Conservation (phyloP, 2,888 invertebrate genomes). For the Lasioglossum lativentre region DNA sequence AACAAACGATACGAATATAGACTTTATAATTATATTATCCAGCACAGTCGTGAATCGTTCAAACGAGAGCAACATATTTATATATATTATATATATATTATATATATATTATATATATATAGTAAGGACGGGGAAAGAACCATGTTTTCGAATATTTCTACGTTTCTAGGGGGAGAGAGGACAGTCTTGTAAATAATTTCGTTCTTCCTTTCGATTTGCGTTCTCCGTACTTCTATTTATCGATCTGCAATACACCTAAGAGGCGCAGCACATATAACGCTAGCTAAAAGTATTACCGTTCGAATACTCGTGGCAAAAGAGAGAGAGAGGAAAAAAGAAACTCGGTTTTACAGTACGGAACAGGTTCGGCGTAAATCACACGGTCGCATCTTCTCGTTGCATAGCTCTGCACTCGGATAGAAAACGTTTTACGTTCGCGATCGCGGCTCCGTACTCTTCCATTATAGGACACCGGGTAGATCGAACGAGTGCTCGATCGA, state of each 20-base stretch:
- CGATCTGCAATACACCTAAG: constrained; percentile 56
- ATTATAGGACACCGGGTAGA: neutral
- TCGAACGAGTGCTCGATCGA: constrained; percentile 14
- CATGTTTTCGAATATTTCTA: constrained; percentile 65
- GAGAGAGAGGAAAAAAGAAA: neutral
- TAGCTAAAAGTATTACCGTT: constrained; percentile 51
- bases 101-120: constrained; percentile 44
- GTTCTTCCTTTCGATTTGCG: constrained; percentile 48
- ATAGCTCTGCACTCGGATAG: neutral
- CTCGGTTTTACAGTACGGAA: constrained; percentile 28
- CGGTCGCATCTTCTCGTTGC: neutral
- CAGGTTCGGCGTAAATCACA: neutral
- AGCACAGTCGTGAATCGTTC: constrained; percentile 71
- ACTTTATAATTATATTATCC: constrained; percentile 57
- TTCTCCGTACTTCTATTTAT: constrained; percentile 59
- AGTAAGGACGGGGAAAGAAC: constrained; percentile 48
- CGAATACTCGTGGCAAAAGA: constrained; percentile 29
- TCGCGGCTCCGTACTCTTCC: constrained; percentile 21
- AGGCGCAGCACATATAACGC: constrained; percentile 68
- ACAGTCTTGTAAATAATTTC: constrained; percentile 61
- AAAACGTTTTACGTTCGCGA: constrained; percentile 3
- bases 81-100: constrained; percentile 45
- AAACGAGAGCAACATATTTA: constrained; percentile 59
- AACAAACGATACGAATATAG: constrained; percentile 58
- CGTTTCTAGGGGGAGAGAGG: constrained; percentile 38